Conservation (phyloP, 2,888 invertebrate species). For the Eucera pruinosa region DNA sequence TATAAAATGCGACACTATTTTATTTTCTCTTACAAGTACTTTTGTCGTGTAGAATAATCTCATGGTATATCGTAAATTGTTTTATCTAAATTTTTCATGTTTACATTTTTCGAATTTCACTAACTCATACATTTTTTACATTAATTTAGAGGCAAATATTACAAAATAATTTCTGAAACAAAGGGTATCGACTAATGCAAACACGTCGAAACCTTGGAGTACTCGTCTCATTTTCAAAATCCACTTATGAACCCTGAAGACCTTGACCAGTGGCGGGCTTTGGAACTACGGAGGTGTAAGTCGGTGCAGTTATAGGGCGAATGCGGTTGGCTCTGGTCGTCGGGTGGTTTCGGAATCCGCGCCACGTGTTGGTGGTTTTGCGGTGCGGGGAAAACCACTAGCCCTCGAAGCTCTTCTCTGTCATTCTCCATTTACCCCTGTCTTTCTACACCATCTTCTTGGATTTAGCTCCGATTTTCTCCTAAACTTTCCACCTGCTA, state of each 20-base stretch:
- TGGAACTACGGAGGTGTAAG: slow-evolving; percentile 61
- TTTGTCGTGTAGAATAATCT: neutral
- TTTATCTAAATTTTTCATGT: no score
- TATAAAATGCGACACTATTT: neutral
- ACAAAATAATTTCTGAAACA: no score
- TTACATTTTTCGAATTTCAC: no score
- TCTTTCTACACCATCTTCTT: slow-evolving; percentile 61
- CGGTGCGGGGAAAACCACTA: slow-evolving; percentile 80
- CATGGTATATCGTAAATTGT: neutral
- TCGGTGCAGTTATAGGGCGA: slow-evolving; percentile 69
- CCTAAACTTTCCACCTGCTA: slow-evolving; percentile 26
- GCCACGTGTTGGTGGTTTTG: slow-evolving; percentile 82
- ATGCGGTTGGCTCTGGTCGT: slow-evolving; percentile 69
- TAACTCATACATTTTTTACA: no score
- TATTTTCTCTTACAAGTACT: neutral
- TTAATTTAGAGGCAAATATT: no score
- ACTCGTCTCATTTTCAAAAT: slow-evolving; percentile 28
- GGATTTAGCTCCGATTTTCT: slow-evolving; percentile 41
- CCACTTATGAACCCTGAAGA: slow-evolving; percentile 26
- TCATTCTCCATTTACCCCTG: slow-evolving; percentile 59
- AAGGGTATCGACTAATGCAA: no score
- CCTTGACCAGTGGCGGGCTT: slow-evolving; percentile 58
- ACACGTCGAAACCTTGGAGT: neutral
- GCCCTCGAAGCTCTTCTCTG: slow-evolving; percentile 70
- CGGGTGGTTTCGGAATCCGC: slow-evolving; percentile 78